A percentile compares a stretch with the other conserved stretches of the same genome.
Evolutionary conservation across 2,113 vertebrate genomes (phyloP).

Genomic region (Rhegmatorhina hoffmannsi): DNA sequence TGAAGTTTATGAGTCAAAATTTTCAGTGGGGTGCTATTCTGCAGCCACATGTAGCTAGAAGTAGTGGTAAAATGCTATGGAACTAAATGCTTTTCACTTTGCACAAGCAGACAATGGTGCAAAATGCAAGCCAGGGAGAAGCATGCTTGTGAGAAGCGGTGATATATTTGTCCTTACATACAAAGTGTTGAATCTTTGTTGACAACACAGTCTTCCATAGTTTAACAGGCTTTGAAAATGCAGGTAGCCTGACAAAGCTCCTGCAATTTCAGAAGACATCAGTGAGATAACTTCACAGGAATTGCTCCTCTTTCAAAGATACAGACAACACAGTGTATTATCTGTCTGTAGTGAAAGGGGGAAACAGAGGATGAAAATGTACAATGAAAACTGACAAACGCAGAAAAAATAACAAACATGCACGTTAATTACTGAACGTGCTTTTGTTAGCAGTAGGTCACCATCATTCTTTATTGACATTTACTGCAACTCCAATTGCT

Average conservation of each 20-base stretch:
- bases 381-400: not conserved
- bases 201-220: not conserved
- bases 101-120: fast-evolving
- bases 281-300: not conserved
- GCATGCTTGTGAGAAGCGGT: not conserved
- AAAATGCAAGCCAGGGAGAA: not conserved
- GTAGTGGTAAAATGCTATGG: not conserved
- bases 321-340: not conserved
- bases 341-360: not conserved
- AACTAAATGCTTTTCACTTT: not conserved
- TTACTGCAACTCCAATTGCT: slow-evolving; percentile 30
- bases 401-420: slow-evolving; percentile 42
- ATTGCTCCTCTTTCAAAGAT: not conserved
- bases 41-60: not conserved
- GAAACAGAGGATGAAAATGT: not conserved
- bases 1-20: not conserved
- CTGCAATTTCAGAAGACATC: not conserved
- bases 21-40: not conserved
- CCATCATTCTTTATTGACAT: slow-evolving; percentile 38
- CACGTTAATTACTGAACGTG: slow-evolving; percentile 29
- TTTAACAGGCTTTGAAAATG: not conserved
- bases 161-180: not conserved
- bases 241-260: not conserved
- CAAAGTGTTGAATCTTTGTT: not conserved
- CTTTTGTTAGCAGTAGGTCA: slow-evolving; percentile 49